Percentiles rank a stretch among this genome's conserved stretches.
Conservation (phyloP, 2,888 invertebrate genomes). For the Lasioglossum oenotherae region DNA sequence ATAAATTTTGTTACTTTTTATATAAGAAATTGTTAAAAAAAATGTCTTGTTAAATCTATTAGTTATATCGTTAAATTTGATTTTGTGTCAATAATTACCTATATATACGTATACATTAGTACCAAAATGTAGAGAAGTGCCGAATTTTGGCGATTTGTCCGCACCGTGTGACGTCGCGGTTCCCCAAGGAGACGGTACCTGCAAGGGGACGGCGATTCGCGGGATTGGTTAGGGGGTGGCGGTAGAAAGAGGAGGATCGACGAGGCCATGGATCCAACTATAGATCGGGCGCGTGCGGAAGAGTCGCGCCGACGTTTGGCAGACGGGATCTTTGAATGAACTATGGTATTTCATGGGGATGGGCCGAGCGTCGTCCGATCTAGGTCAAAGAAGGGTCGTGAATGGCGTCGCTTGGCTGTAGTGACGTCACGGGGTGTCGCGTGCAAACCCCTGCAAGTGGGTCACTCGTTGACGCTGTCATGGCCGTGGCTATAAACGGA, state of each 20-base stretch:
- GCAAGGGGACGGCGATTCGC: not conserved
- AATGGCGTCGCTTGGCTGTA: constrained; percentile 78
- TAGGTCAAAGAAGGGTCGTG: constrained; percentile 80
- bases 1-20: too few relatives aligned
- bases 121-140: too few relatives aligned
- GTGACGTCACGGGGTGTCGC: constrained; percentile 79
- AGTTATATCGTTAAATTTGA: too few relatives aligned
- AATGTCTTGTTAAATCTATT: too few relatives aligned
- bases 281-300: not conserved
- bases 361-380: constrained; percentile 69
- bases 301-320: not conserved
- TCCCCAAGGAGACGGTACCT: not conserved
- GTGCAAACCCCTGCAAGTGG: constrained; percentile 79
- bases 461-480: constrained; percentile 78
- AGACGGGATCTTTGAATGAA: constrained; percentile 76
- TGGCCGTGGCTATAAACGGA: constrained; percentile 76
- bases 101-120: too few relatives aligned
- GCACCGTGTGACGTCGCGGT: not conserved
- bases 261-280: constrained; percentile 9
- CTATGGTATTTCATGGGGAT: constrained; percentile 80
- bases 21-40: too few relatives aligned
- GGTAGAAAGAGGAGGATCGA: not conserved
- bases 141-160: too few relatives aligned
- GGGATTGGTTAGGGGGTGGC: not conserved
- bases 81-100: too few relatives aligned